phyloP scores from a whole-genome alignment of 2,888 invertebrate species.

The Oscheius sp. region DNA sequence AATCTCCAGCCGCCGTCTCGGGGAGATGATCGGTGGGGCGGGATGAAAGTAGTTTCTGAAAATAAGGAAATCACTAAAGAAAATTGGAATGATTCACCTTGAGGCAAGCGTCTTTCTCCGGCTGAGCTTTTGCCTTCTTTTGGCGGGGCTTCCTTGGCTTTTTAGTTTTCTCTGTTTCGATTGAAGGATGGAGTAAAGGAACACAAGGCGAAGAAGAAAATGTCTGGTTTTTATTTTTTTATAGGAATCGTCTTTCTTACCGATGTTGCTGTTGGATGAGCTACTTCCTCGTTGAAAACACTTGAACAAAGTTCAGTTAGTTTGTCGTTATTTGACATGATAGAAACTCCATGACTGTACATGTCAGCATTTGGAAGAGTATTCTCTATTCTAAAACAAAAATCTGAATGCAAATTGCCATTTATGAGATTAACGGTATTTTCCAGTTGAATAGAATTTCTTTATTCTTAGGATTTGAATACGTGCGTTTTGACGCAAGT shows the following conservation, averaged over 20 bases:
- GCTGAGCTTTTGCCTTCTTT: slow-evolving; percentile 23
- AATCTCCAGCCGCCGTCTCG: background rate
- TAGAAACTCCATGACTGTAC: background rate
- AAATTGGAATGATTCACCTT: slow-evolving; percentile 6
- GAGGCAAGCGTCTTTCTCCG: slow-evolving; percentile 9
- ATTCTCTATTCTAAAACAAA: background rate
- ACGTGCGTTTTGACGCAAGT: too few relatives aligned
- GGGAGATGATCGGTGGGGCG: slow-evolving; percentile 1
- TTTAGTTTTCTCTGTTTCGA: slow-evolving; percentile 7
- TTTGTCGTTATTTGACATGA: background rate
- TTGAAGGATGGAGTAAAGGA: background rate
- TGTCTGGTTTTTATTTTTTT: background rate
- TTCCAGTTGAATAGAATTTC: too few relatives aligned
- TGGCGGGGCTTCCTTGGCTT: slow-evolving; percentile 6
- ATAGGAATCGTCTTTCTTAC: background rate
- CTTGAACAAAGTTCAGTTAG: slow-evolving; percentile 5
- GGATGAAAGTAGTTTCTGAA: slow-evolving; percentile 6
- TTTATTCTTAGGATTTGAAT: too few relatives aligned
- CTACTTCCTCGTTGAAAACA: slow-evolving; percentile 1
- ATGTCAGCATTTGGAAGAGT: background rate
- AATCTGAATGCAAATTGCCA: background rate
- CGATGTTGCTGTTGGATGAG: background rate
- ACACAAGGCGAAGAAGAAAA: slow-evolving; percentile 5
- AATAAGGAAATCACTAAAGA: background rate
- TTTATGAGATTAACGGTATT: too few relatives aligned